These are phyloP conservation scores for Parazoanthus atlanticus DNA, from an alignment of 92 coral and sea anemone genomes.

Conservation along the genomic window DNA sequence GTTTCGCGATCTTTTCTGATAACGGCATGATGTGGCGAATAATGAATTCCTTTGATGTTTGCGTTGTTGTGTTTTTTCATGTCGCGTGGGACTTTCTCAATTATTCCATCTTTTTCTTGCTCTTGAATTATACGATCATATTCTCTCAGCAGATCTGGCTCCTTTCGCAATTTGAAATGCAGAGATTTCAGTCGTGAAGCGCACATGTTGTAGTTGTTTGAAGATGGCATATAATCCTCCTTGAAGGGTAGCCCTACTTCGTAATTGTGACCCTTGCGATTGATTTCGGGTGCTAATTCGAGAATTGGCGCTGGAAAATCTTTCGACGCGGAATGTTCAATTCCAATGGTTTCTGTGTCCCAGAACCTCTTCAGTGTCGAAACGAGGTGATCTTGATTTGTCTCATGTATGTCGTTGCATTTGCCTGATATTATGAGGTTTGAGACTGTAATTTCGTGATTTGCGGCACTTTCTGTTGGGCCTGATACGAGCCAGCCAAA, in stretches of 20 bases:
- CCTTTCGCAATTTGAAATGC: slow-evolving; percentile 43
- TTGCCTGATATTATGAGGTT: slow-evolving; percentile 17
- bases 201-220: slow-evolving; percentile 52
- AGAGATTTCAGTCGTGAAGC: slow-evolving; percentile 52
- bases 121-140: slow-evolving; percentile 59
- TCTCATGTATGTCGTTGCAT: slow-evolving; percentile 16
- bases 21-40: slow-evolving; percentile 57
- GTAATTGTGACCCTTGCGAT: slow-evolving; percentile 26
- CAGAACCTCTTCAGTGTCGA: slow-evolving; percentile 50
- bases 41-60: slow-evolving; percentile 40
- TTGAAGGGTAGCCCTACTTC: slow-evolving; percentile 51
- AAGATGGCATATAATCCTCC: slow-evolving; percentile 33
- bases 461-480: slow-evolving; percentile 27
- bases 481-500: slow-evolving; percentile 73
- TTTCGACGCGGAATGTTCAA: not conserved
- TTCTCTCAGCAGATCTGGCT: slow-evolving; percentile 51
- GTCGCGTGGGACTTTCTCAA: slow-evolving; percentile 42
- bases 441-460: not conserved
- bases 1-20: slow-evolving; percentile 49
- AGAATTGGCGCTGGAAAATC: not conserved
- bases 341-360: slow-evolving; percentile 53
- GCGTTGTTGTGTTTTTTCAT: not conserved
- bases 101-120: slow-evolving; percentile 54
- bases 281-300: slow-evolving; percentile 28
- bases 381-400: slow-evolving; percentile 33